Evolutionary conservation across 2,888 invertebrate species (phyloP).

Genomic region (Tinea trinotella): DNA sequence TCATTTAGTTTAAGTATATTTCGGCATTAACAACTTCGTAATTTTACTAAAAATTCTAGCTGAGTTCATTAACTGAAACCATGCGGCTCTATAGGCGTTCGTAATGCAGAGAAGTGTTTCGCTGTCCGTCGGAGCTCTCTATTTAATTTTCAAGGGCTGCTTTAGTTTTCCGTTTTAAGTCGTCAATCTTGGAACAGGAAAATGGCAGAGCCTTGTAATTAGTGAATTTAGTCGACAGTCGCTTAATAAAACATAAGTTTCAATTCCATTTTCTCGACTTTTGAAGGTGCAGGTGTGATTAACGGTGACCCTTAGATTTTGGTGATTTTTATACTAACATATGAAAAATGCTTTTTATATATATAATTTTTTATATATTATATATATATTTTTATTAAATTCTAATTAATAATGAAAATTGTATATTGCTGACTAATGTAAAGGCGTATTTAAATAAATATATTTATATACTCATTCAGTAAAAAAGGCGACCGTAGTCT

Average conservation of each 20-base stretch:
- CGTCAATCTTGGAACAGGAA: slow-evolving; percentile 31
- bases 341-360: too few relatives aligned
- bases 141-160: slow-evolving; percentile 17
- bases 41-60: slow-evolving; percentile 17
- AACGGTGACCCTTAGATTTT: too few relatives aligned
- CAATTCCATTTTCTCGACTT: not conserved
- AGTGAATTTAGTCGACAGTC: slow-evolving; percentile 33
- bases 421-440: too few relatives aligned
- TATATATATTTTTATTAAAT: too few relatives aligned
- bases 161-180: slow-evolving; percentile 31
- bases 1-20: slow-evolving; percentile 5
- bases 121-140: slow-evolving; percentile 9
- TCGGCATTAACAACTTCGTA: not conserved
- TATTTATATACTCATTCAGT: too few relatives aligned
- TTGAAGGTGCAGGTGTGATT: too few relatives aligned
- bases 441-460: too few relatives aligned
- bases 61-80: slow-evolving; percentile 8
- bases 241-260: slow-evolving; percentile 27
- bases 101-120: slow-evolving; percentile 3
- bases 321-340: too few relatives aligned
- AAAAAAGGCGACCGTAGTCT: too few relatives aligned
- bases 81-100: slow-evolving; percentile 12
- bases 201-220: slow-evolving; percentile 37
- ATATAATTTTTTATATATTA: too few relatives aligned
- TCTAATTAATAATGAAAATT: too few relatives aligned